phyloP scores from a whole-genome alignment of 2,888 invertebrate genomes.

The Tridacna gigas region DNA sequence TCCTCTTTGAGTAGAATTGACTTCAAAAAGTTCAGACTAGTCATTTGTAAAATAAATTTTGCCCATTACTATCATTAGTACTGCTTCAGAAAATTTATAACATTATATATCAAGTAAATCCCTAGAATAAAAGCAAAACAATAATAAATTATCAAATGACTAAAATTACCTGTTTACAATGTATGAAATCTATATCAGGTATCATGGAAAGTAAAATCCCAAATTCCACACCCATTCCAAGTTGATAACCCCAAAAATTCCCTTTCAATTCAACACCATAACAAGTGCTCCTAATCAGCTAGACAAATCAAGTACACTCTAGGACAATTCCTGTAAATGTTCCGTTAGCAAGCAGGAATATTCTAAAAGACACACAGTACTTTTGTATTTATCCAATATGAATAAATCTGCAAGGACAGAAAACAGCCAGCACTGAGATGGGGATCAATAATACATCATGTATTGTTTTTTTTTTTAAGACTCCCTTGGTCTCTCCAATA shows the following conservation, averaged over 20 bases:
- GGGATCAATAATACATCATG: conserved; percentile 27
- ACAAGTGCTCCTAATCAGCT: conserved; percentile 14
- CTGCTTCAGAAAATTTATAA: too few relatives aligned
- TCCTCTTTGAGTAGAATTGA: too few relatives aligned
- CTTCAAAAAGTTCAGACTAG: too few relatives aligned
- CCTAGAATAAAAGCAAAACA: too few relatives aligned
- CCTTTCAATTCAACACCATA: conserved; percentile 8
- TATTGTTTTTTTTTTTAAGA: conserved; percentile 20
- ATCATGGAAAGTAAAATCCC: background rate
- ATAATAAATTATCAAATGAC: too few relatives aligned
- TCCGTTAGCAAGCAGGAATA: conserved; percentile 4
- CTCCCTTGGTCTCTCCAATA: conserved; percentile 18
- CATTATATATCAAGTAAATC: too few relatives aligned
- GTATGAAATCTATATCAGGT: too few relatives aligned
- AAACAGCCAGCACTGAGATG: conserved; percentile 7
- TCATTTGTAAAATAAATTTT: too few relatives aligned
- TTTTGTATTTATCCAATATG: conserved; percentile 31
- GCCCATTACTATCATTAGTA: too few relatives aligned
- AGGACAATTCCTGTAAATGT: conserved; percentile 15
- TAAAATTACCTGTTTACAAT: too few relatives aligned
- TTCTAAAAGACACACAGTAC: conserved; percentile 28
- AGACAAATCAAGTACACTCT: conserved; percentile 24
- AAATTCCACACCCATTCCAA: background rate
- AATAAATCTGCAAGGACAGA: conserved; percentile 24
- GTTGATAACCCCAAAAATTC: conserved; percentile 13